Evolutionary conservation across 2,888 invertebrate genomes (phyloP).

Genomic region (Sarcophaga subvicina): DNA sequence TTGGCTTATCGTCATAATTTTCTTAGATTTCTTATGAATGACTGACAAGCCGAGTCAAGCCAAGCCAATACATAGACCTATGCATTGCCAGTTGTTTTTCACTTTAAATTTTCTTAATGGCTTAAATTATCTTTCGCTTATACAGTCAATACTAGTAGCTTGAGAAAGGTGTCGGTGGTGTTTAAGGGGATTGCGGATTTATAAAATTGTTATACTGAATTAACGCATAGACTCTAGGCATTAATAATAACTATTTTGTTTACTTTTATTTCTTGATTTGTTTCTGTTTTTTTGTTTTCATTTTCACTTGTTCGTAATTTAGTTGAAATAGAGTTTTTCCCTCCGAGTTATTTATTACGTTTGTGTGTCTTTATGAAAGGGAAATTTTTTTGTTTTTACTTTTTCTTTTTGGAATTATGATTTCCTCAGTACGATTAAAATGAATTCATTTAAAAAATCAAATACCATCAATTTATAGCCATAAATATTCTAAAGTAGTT

Average conservation of each 20-base stretch:
- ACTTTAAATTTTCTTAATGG: too few species aligned
- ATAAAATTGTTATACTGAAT: slow-evolving; percentile 41
- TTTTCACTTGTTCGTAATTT: slow-evolving; percentile 20
- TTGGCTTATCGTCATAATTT: slow-evolving; percentile 37
- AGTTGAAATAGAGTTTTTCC: slow-evolving; percentile 34
- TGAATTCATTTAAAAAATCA: background rate
- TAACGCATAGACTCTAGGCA: slow-evolving; percentile 26
- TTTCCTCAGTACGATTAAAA: slow-evolving; percentile 5
- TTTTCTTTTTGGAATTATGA: background rate
- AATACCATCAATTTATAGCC: background rate
- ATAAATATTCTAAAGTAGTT: background rate
- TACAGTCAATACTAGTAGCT: too few species aligned
- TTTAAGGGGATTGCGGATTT: slow-evolving; percentile 17
- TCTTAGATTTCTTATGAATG: background rate
- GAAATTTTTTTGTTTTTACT: slow-evolving; percentile 12
- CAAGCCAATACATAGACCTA: too few species aligned
- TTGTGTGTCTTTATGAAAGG: slow-evolving; percentile 1
- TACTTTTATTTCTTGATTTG: background rate
- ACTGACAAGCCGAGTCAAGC: background rate
- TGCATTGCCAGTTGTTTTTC: too few species aligned
- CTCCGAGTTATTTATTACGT: background rate
- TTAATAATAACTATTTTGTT: slow-evolving; percentile 18
- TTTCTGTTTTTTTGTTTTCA: slow-evolving; percentile 13
- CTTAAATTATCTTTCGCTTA: too few species aligned
- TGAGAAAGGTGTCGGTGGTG: background rate